Evolutionary conservation across 2,113 vertebrate genomes (phyloP), one percentile per base, ranked within the genome.

Genomic region (Macaca mulatta): DNA sequence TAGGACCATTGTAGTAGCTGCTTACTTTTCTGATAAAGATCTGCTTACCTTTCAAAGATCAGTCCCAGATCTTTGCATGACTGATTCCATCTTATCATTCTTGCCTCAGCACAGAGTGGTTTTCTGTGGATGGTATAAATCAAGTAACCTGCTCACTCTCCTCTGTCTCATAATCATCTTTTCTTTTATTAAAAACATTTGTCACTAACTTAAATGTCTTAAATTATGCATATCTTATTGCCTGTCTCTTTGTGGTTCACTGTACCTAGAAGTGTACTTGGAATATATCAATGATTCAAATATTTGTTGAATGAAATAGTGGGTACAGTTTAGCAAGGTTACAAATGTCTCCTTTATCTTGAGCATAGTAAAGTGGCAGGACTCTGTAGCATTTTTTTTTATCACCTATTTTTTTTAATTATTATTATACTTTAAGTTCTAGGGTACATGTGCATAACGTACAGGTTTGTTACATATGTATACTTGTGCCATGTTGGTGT

Each of bases 121-220:
- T 40, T 90, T 80, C 50, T 1, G 4, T 45, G 72, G 67, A 18
- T 14, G n/a, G 16, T 61, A 57, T 81, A 45, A 72, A 57, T 79
- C 55, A 69, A 61, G 16, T 45, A 20, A 25, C 70, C 22, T 67
- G 35, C 5, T 43, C 16, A 43, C 12, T 18, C 17, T 78, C 2
- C 7, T 77, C 9, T 77, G 55, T 78, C 14, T 43, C 25, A 35
- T 89, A 43, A 50, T 90, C 27, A 57, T 74, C 23, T 92, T 88
- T 89, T 80, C 17, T 82, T 86, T 75, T 81, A 77, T 38, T 69
- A 35, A 59, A 94, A 67, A 89, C 67, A 87, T 90, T 90, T 72
- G 55, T 86, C 59, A 43, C 17, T 30, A 78, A 89, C 43, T 90
- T 83, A 77, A 45, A 57, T 77, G 79, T 85, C 5, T 84, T 61